These are phyloP conservation scores for Leuciscus idus DNA, from an alignment of 2,113 vertebrate species.

Conservation along the genomic window DNA sequence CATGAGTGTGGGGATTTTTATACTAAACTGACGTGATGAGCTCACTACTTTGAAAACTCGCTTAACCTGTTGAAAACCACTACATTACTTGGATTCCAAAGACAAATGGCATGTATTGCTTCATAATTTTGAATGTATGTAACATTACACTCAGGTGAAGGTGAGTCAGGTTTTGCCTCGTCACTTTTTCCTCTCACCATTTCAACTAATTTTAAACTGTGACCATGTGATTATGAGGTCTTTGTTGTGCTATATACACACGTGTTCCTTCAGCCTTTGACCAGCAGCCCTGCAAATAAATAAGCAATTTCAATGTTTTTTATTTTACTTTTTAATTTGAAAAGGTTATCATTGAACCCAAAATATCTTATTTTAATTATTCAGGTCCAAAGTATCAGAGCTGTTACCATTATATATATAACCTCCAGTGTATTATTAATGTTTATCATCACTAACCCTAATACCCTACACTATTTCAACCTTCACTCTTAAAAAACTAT, in stretches of 20 bases:
- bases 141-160: neutral
- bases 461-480: too few species aligned
- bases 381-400: too few species aligned
- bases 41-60: neutral
- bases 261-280: neutral
- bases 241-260: neutral
- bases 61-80: neutral
- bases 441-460: too few species aligned
- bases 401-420: too few species aligned
- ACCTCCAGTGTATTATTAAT: too few species aligned
- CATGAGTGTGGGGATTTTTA: neutral
- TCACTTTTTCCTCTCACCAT: neutral
- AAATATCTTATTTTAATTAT: too few species aligned
- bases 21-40: neutral
- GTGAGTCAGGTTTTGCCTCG: constrained; percentile 1
- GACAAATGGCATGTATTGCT: neutral
- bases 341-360: neutral
- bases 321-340: neutral
- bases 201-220: neutral
- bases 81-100: neutral
- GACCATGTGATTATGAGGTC: neutral
- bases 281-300: neutral
- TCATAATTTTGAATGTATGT: neutral
- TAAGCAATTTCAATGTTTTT: neutral
- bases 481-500: too few species aligned